Evolutionary conservation across 2,113 vertebrate genomes (phyloP).

Genomic region (Nibea coibor): DNA sequence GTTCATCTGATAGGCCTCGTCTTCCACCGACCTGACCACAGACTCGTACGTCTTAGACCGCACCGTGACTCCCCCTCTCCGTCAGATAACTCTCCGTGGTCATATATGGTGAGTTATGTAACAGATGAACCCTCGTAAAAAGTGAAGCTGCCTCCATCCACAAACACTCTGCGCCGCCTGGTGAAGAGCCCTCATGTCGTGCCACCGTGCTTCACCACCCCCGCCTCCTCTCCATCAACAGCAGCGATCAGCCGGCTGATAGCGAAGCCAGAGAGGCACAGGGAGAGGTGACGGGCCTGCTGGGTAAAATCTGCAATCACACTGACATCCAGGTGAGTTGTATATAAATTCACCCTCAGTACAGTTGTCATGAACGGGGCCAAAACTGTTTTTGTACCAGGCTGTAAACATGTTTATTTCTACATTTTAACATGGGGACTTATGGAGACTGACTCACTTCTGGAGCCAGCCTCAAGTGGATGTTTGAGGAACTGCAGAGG

Average conservation of each 20-base stretch:
- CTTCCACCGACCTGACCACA: background rate
- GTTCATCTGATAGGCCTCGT: constrained; percentile 16
- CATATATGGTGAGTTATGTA: background rate
- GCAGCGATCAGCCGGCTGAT: constrained; percentile 37
- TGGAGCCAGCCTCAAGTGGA: too few relatives aligned
- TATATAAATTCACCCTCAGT: too few relatives aligned
- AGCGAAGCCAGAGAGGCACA: constrained; percentile 15
- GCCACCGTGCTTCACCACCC: constrained; percentile 5
- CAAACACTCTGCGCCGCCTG: background rate
- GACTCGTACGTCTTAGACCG: background rate
- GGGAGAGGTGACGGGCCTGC: background rate
- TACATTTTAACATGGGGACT: too few relatives aligned
- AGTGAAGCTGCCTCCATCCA: background rate
- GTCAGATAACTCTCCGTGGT: too few relatives aligned
- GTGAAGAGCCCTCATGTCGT: constrained; percentile 52
- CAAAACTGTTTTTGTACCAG: too few relatives aligned
- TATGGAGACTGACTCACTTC: too few relatives aligned
- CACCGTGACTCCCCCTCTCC: too few relatives aligned
- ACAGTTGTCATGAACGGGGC: too few relatives aligned
- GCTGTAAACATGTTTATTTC: too few relatives aligned
- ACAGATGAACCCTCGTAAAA: background rate
- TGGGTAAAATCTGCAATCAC: background rate
- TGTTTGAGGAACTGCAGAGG: too few relatives aligned
- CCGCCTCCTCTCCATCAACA: constrained; percentile 22
- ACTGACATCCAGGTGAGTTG: too few relatives aligned